Evolutionary conservation across 2,888 invertebrate genomes (phyloP).

Genomic region (Rapana venosa): DNA sequence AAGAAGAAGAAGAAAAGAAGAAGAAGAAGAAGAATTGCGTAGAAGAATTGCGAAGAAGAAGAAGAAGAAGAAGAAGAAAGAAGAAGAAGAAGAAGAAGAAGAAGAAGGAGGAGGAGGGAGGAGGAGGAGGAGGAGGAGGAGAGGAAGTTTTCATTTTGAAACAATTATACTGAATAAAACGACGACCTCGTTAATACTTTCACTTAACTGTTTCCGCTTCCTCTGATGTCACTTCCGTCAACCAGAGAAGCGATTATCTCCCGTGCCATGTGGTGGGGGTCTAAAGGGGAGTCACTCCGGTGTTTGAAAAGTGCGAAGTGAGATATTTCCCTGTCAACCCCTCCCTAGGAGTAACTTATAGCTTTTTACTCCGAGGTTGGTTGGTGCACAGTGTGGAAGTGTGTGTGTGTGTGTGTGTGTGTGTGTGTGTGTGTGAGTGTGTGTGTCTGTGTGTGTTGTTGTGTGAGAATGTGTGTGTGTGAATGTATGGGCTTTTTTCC

Average conservation of each 20-base stretch:
- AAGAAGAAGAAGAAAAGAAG: too few species aligned
- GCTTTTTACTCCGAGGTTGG: not conserved
- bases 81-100: too few species aligned
- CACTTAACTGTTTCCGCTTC: not conserved
- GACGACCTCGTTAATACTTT: too few species aligned
- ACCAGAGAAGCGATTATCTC: not conserved
- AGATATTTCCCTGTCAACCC: constrained; percentile 16
- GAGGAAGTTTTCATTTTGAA: too few species aligned
- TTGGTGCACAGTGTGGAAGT: not conserved
- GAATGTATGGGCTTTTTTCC: too few species aligned
- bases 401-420: constrained; percentile 9
- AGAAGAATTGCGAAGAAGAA: too few species aligned
- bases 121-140: too few species aligned
- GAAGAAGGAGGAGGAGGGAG: too few species aligned
- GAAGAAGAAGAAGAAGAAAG: too few species aligned
- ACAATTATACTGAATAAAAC: too few species aligned
- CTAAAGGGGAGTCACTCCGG: not conserved
- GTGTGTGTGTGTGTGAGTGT: not conserved
- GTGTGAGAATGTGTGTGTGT: not conserved
- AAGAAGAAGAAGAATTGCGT: too few species aligned
- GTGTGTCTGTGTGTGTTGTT: not conserved
- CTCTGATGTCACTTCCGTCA: constrained; percentile 16
- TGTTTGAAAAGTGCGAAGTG: constrained; percentile 8
- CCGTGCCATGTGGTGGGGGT: not conserved
- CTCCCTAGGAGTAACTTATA: not conserved